Percentiles rank a stretch among this genome's conserved stretches.
Evolutionary conservation across 2,888 invertebrate species (phyloP).

Genomic region (Eupithecia dodoneata): DNA sequence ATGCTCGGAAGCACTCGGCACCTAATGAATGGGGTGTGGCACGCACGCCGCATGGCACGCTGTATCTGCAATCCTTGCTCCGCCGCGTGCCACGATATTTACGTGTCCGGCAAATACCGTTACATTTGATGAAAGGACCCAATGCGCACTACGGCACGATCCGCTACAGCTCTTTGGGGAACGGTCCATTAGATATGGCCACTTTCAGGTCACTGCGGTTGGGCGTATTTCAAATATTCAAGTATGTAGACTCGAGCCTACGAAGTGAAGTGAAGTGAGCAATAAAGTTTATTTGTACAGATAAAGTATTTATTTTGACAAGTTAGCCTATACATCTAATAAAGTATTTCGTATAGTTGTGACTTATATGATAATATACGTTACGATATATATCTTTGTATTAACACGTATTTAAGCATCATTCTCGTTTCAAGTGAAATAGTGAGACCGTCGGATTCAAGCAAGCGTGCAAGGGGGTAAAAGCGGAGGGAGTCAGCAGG

Average conservation of each 20-base stretch:
- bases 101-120: slow-evolving; percentile 54
- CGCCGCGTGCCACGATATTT: slow-evolving; percentile 58
- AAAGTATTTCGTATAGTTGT: background rate
- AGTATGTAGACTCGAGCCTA: background rate
- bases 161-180: slow-evolving; percentile 34
- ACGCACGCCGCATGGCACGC: slow-evolving; percentile 75
- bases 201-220: slow-evolving; percentile 16
- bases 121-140: slow-evolving; percentile 46
- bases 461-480: background rate
- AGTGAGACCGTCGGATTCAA: background rate
- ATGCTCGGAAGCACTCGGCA: slow-evolving; percentile 82
- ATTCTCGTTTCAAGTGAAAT: background rate
- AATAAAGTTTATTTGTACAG: background rate
- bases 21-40: slow-evolving; percentile 83
- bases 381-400: background rate
- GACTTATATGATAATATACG: background rate
- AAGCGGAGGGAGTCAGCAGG: background rate
- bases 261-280: background rate
- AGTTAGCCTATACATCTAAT: background rate
- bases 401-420: background rate
- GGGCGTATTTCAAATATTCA: slow-evolving; percentile 15
- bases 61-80: slow-evolving; percentile 71
- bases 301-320: background rate
- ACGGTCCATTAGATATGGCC: slow-evolving; percentile 29
- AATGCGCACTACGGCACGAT: slow-evolving; percentile 32